Evolutionary conservation across 2,888 invertebrate genomes (phyloP).

Genomic region (Crepidodera aurea): DNA sequence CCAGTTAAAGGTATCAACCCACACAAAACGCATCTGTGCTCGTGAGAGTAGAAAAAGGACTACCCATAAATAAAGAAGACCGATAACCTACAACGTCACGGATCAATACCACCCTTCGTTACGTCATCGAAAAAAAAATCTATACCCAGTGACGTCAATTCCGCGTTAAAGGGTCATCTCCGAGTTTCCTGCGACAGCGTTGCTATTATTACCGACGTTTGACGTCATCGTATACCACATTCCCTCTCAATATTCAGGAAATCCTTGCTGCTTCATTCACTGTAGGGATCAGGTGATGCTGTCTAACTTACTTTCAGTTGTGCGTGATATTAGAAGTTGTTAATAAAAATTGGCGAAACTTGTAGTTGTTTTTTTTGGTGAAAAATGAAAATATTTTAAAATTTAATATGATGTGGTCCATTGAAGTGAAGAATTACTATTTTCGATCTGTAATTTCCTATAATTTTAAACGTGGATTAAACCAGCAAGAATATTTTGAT

Average conservation of each 20-base stretch:
- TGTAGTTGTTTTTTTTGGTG: no score
- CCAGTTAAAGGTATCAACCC: neutral
- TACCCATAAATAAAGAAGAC: conserved; percentile 7
- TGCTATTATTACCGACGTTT: conserved; percentile 51
- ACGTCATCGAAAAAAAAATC: conserved; percentile 48
- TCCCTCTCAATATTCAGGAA: conserved; percentile 22
- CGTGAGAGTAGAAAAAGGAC: neutral
- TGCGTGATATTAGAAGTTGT: no score
- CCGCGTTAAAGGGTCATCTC: conserved; percentile 50
- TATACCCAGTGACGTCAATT: conserved; percentile 50
- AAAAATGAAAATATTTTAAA: no score
- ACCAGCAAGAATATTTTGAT: no score
- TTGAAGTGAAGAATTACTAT: no score
- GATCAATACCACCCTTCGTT: conserved; percentile 50
- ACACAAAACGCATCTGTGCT: neutral
- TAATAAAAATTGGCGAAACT: no score
- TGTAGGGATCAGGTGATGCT: conserved; percentile 11
- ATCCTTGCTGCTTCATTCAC: conserved; percentile 9
- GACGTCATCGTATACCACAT: conserved; percentile 47
- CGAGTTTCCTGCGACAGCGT: conserved; percentile 48
- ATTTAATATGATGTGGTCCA: no score
- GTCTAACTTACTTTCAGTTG: no score
- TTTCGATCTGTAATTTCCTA: no score
- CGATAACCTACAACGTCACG: conserved; percentile 44
- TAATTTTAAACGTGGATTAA: no score